Base-by-base conservation (phyloP, 2,113 vertebrate species). In the Nesoenas mayeri region DNA sequence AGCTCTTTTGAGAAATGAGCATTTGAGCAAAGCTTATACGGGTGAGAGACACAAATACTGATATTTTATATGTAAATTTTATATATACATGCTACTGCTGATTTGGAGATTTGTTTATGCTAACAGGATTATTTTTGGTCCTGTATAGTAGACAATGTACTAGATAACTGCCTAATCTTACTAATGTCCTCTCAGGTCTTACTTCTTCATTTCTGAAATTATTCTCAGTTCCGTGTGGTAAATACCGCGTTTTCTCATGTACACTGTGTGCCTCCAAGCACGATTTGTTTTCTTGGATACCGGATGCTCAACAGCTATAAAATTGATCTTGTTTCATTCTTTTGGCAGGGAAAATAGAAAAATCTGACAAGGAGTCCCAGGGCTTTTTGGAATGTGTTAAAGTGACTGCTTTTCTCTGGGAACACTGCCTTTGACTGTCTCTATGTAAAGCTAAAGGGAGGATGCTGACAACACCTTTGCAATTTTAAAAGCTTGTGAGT, bases 181-280 rank as follows among this genome's bases (percentile, higher is more conserved):
- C n/a, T 81, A 44, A 61, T 16, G 12, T 89, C 21, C 57, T 87
- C 44, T 14, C 4, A 58, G 12, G 80, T 94, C 47, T 71, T 79
- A 31, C 17, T 19, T 77, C 25, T 47, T 85, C 2, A 31, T 61
- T 93, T 84, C 73, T 61, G 14, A 50, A 69, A 72, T 92, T 79
- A 29, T 64, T 69, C n/a, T 81, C 10, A 13, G 14, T 65, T 79
- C 14, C 40, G 56, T 57, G 32, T 57, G 36, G 50, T 56, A 72
- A 64, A 91, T 50, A 18, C 29, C 36, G 8, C 81, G 38, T 78
- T 92, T 92, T 83, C 58, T 77, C 44, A 34, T 51, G 50, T 53
- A 75, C 0, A 0, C 31, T 42, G 21, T 0, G 0, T 81, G 29
- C 54, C 87, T 87, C 38, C 15, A 57, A 89, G 58, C 65, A 69